phyloP scores from a whole-genome alignment of 2,113 vertebrate genomes.

The Leiothrix lutea region DNA sequence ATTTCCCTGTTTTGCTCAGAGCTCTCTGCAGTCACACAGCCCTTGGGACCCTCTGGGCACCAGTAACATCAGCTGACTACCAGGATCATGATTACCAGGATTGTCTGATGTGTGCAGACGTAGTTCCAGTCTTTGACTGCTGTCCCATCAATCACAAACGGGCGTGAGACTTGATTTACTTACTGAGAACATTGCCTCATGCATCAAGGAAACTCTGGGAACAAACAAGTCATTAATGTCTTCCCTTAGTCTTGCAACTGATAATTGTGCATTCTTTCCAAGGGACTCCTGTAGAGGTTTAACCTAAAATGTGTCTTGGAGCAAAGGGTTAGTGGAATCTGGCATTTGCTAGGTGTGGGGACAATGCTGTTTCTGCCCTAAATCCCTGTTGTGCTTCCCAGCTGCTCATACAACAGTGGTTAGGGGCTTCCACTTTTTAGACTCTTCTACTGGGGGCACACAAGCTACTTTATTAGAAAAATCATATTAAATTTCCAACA shows the following conservation, averaged over 20 bases:
- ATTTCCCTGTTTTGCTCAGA: neutral
- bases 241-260: neutral
- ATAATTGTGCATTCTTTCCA: neutral
- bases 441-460: neutral
- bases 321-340: neutral
- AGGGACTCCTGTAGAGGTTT: neutral
- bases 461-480: neutral
- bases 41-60: neutral
- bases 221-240: neutral
- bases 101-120: neutral
- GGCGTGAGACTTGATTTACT: neutral
- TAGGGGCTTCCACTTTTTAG: neutral
- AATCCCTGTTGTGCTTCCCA: neutral
- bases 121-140: neutral
- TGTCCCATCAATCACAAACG: neutral
- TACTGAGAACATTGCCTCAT: neutral
- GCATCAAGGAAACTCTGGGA: neutral
- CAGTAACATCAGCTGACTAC: neutral
- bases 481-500: neutral
- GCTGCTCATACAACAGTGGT: neutral
- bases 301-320: neutral
- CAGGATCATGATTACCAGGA: neutral
- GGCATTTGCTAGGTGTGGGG: neutral
- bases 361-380: neutral
- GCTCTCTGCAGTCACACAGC: conserved; percentile 13